Percentiles rank a stretch among this genome's conserved stretches.
Conservation (phyloP, 2,888 invertebrate species). For the Chaetoderma sp. region DNA sequence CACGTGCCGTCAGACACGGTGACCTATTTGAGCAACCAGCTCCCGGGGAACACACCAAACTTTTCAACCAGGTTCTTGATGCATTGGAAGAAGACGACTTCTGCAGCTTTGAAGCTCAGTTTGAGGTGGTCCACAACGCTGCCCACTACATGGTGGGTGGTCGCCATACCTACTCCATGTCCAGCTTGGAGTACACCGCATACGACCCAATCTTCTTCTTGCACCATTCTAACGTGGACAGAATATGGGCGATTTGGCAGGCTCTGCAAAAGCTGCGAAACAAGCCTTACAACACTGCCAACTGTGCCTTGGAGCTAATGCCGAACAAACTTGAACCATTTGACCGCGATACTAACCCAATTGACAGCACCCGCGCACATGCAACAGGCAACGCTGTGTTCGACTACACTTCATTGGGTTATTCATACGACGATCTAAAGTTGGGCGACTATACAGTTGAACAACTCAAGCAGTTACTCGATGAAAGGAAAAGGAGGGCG, state of each 20-base stretch:
- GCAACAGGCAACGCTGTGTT: slow-evolving; percentile 11
- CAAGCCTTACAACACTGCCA: slow-evolving; percentile 1
- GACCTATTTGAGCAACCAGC: slow-evolving; percentile 30
- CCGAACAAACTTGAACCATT: slow-evolving; percentile 18
- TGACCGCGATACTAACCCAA: slow-evolving; percentile 12
- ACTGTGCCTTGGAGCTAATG: slow-evolving; percentile 22
- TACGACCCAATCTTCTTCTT: slow-evolving; percentile 38
- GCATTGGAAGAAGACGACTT: slow-evolving; percentile 18
- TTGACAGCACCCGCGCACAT: slow-evolving; percentile 7
- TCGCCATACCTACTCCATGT: slow-evolving; percentile 28
- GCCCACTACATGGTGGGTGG: slow-evolving; percentile 32
- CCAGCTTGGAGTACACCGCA: slow-evolving; percentile 33
- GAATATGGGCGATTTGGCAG: slow-evolving; percentile 35
- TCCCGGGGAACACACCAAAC: slow-evolving; percentile 6
- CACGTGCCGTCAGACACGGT: slow-evolving; percentile 36
- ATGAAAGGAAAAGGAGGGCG: slow-evolving; percentile 21
- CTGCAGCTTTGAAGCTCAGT: slow-evolving; percentile 18
- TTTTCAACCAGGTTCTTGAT: slow-evolving; percentile 6
- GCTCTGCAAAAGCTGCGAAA: slow-evolving; percentile 29
- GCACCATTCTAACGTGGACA: slow-evolving; percentile 36
- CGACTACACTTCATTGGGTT: slow-evolving; percentile 8
- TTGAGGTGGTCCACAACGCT: slow-evolving; percentile 30
- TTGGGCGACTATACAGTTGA: slow-evolving; percentile 28
- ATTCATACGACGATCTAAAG: slow-evolving; percentile 31
- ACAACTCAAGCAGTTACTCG: slow-evolving; percentile 21